Evolutionary conservation across 2,888 invertebrate genomes (phyloP).

Genomic region (Subacronicta megacephala): DNA sequence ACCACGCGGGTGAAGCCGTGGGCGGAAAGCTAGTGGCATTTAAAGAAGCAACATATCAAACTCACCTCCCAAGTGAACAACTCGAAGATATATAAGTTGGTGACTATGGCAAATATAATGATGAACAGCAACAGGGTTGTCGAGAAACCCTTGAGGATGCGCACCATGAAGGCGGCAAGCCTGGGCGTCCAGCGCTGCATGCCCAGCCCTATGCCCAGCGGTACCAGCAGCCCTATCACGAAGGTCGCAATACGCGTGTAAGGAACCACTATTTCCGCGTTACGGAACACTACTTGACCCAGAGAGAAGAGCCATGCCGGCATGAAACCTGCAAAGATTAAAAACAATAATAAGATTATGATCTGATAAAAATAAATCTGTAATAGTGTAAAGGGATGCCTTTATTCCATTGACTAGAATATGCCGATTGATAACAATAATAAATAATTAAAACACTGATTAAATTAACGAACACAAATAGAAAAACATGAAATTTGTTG

Average conservation of each 20-base stretch:
- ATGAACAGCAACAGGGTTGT: slow-evolving; percentile 94
- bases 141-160: slow-evolving; percentile 96
- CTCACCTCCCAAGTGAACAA: slow-evolving; percentile 96
- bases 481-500: no score
- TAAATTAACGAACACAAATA: no score
- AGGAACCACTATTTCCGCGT: slow-evolving; percentile 93
- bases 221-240: slow-evolving; percentile 93
- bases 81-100: slow-evolving; percentile 96
- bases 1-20: no score
- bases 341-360: not conserved
- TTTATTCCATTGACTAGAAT: no score
- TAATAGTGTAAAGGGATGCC: no score
- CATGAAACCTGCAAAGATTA: slow-evolving; percentile 92
- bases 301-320: slow-evolving; percentile 97
- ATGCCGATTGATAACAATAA: no score
- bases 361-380: no score
- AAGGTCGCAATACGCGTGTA: slow-evolving; percentile 93
- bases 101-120: slow-evolving; percentile 95
- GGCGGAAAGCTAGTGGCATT: no score
- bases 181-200: slow-evolving; percentile 93
- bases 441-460: no score
- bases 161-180: slow-evolving; percentile 92
- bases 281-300: slow-evolving; percentile 93
- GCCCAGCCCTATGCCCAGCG: slow-evolving; percentile 88
- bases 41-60: slow-evolving; percentile 31